phyloP scores from a whole-genome alignment of 2,888 invertebrate species.

The Coronaproctus castanopsis region DNA sequence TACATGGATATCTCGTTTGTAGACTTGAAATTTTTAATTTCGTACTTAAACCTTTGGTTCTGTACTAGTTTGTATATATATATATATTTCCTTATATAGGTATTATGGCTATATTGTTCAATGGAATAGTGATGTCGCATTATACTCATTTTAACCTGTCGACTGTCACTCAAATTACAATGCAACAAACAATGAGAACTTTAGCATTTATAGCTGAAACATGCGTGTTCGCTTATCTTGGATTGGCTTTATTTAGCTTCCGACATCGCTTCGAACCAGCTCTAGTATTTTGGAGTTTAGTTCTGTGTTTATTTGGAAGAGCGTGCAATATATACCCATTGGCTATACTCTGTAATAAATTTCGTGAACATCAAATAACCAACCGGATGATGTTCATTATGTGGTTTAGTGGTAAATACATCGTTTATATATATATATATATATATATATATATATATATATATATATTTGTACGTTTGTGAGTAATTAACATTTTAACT shows the following conservation, averaged over 20 bases:
- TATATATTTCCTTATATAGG: conserved; percentile 34
- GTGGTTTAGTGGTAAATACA: conserved; percentile 86
- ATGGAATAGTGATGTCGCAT: conserved; percentile 98
- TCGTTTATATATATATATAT: too few relatives aligned
- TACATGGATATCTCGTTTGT: too few relatives aligned
- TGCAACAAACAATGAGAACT: conserved; percentile 96
- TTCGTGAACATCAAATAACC: conserved; percentile 92
- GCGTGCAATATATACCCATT: conserved; percentile 94
- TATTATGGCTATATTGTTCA: conserved; percentile 97
- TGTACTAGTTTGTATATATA: too few relatives aligned
- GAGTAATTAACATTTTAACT: too few relatives aligned
- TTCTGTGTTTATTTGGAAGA: conserved; percentile 74
- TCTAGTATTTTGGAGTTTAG: conserved; percentile 77
- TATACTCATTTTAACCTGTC: conserved; percentile 97
- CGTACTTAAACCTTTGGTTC: too few relatives aligned
- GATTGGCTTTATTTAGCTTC: conserved; percentile 84
- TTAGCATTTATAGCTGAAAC: conserved; percentile 95
- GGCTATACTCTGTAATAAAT: conserved; percentile 79
- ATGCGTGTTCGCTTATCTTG: conserved; percentile 95
- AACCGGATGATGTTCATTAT: conserved; percentile 98
- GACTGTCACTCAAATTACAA: conserved; percentile 95
- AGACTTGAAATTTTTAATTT: too few relatives aligned
- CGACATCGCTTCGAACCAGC: conserved; percentile 56
- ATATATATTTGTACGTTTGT: too few relatives aligned
- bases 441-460: conserved; percentile 32